A percentile compares a stretch with the other conserved stretches of the same genome.
Conservation (phyloP, 2,797 vertebrate genomes). For the Acrocephalus scirpaceus region DNA sequence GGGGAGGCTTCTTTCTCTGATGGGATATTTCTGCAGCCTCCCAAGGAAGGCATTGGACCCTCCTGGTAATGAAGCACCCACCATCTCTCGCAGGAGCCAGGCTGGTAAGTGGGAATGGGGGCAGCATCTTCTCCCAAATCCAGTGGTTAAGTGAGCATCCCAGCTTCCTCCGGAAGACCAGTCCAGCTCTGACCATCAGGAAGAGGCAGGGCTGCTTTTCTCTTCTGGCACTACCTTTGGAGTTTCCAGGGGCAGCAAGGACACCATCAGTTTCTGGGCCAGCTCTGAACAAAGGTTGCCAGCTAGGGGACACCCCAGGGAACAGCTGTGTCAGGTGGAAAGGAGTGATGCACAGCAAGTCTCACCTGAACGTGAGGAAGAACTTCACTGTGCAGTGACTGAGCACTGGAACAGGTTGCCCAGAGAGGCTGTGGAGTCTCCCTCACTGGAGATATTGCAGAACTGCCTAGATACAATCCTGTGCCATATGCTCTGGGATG, state of each 20-base stretch:
- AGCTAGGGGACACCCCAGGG: neutral
- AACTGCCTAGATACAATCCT: neutral
- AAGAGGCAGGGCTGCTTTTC: neutral
- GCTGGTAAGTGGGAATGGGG: neutral
- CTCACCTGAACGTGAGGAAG: neutral
- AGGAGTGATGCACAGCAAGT: neutral
- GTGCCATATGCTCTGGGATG: neutral
- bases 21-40: conserved; percentile 11
- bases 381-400: neutral
- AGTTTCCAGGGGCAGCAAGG: neutral
- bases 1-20: neutral
- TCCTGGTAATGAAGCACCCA: neutral
- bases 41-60: neutral
- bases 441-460: neutral
- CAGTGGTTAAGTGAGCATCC: neutral
- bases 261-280: neutral
- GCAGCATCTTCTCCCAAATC: neutral
- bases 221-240: neutral
- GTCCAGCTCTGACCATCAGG: neutral
- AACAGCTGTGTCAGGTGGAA: neutral
- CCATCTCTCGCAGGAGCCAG: neutral
- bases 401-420: neutral
- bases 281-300: neutral
- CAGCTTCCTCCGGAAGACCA: neutral
- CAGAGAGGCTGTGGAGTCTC: neutral